Evolutionary conservation across 2,113 vertebrate genomes (phyloP).

Genomic region (Theristicus caerulescens): DNA sequence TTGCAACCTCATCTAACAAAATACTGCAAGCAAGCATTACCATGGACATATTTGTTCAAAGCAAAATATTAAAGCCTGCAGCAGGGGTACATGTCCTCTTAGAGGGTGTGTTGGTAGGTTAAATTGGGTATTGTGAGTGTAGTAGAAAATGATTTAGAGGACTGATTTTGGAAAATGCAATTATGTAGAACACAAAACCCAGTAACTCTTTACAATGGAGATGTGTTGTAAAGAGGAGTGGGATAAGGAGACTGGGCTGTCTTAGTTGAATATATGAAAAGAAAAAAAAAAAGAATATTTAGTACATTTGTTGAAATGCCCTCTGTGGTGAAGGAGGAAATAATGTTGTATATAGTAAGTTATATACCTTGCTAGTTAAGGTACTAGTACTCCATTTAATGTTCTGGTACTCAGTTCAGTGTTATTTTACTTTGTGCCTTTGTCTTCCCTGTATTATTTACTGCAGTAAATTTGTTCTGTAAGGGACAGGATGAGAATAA

Average conservation of each 20-base stretch:
- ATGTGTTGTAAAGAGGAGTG: neutral
- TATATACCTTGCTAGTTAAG: neutral
- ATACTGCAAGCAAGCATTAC: neutral
- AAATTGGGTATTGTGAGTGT: neutral
- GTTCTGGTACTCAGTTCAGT: neutral
- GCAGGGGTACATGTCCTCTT: neutral
- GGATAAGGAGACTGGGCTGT: neutral
- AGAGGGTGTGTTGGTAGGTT: neutral
- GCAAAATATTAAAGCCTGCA: neutral
- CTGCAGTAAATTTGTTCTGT: neutral
- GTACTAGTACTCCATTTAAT: neutral
- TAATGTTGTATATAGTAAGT: neutral
- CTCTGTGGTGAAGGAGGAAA: neutral
- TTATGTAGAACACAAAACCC: neutral
- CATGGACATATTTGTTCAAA: neutral
- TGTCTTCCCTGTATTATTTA: neutral
- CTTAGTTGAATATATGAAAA: neutral
- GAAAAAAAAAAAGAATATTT: neutral
- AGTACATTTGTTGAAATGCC: neutral
- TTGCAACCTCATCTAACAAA: neutral
- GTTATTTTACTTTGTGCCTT: neutral
- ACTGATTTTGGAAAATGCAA: neutral
- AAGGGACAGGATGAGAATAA: neutral
- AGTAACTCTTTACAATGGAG: neutral
- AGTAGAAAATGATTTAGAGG: neutral